Conservation (phyloP, 2,888 invertebrate genomes). For the Drosophila sordidula region DNA sequence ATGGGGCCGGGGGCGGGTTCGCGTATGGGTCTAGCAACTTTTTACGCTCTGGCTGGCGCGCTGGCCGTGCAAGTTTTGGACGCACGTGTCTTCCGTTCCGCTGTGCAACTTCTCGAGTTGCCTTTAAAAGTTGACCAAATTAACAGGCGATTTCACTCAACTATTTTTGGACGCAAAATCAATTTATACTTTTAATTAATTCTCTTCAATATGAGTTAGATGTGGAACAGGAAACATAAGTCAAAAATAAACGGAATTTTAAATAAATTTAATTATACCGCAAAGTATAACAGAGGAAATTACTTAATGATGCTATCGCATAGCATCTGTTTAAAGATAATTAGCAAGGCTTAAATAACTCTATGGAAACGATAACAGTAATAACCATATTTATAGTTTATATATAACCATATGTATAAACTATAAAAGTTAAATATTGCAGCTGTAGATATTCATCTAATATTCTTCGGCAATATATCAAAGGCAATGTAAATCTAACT, state of each 20-base stretch:
- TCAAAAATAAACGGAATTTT: neutral
- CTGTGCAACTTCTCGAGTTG: conserved; percentile 20
- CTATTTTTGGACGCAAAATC: conserved; percentile 27
- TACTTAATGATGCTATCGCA: neutral
- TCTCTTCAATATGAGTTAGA: conserved; percentile 11
- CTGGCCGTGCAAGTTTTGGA: conserved; percentile 23
- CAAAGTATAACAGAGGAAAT: conserved; percentile 1
- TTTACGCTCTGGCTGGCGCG: conserved; percentile 52
- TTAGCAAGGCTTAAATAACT: neutral
- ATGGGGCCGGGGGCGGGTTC: neutral
- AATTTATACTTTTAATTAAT: conserved; percentile 26
- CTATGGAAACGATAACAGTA: neutral
- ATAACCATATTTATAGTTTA: too few species aligned
- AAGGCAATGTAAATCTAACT: neutral
- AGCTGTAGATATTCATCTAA: too few species aligned
- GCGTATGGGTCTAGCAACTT: neutral
- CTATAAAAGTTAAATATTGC: too few species aligned
- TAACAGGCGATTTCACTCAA: conserved; percentile 46
- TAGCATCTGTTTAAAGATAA: neutral
- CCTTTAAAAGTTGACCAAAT: conserved; percentile 40
- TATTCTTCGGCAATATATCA: neutral
- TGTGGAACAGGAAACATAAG: conserved; percentile 29
- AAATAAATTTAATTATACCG: neutral
- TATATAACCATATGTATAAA: too few species aligned
- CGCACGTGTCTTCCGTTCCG: conserved; percentile 66